A percentile compares a stretch with the other conserved stretches of the same genome.
phyloP scores from a whole-genome alignment of 1,140 invertebrate genomes.

The Camponotus floridanus region DNA sequence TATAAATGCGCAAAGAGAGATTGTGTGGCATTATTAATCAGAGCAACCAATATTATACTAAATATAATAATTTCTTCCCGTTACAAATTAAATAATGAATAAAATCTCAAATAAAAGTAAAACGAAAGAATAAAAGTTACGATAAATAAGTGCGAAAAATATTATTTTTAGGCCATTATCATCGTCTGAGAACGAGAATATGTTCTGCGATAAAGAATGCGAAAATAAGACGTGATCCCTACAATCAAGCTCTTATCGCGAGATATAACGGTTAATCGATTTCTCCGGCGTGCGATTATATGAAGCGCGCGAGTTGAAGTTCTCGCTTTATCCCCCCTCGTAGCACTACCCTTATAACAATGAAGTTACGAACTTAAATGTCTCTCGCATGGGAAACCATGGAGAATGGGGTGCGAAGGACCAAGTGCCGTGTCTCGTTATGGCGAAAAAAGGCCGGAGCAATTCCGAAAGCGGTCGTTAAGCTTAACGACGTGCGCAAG shows the following conservation, averaged over 20 bases:
- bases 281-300: conserved; percentile 64
- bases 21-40: not conserved
- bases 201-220: not conserved
- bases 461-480: conserved; percentile 79
- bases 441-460: conserved; percentile 75
- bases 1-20: not conserved
- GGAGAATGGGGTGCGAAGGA: conserved; percentile 75
- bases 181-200: not conserved
- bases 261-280: conserved; percentile 71
- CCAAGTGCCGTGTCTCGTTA: conserved; percentile 76
- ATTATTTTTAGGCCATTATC: not conserved
- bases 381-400: conserved; percentile 68
- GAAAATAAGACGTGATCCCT: conserved; percentile 63
- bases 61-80: not conserved
- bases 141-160: not conserved
- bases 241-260: conserved; percentile 47
- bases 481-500: conserved; percentile 73
- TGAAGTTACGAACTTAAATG: conserved; percentile 76
- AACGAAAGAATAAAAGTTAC: not conserved
- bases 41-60: not conserved
- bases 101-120: not conserved
- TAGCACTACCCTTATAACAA: conserved; percentile 62
- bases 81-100: not conserved
- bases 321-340: not conserved
- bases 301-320: conserved; percentile 42